Evolutionary conservation across 2,113 vertebrate genomes (phyloP).

Genomic region (Sprattus sprattus): DNA sequence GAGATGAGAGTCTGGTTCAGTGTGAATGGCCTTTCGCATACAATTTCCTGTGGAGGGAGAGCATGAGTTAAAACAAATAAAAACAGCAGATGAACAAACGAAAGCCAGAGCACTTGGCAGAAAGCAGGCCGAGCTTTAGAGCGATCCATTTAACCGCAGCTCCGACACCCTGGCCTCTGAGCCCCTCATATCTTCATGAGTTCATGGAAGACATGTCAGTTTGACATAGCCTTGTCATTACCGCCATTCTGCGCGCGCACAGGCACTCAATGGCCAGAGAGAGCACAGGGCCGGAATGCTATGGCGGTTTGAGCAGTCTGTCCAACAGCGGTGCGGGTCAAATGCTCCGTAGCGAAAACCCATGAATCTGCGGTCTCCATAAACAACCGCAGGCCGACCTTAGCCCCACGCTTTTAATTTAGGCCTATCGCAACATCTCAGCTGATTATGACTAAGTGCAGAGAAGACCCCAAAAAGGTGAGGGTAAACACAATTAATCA

Average conservation of each 20-base stretch:
- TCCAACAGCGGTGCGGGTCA: neutral
- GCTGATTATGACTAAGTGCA: neutral
- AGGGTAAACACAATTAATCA: neutral
- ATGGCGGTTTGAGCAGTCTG: neutral
- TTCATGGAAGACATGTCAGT: neutral
- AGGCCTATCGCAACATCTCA: neutral
- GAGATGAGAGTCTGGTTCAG: neutral
- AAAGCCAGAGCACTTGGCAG: constrained; percentile 6
- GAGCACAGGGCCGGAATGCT: neutral
- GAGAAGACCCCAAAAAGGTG: neutral
- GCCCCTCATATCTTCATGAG: neutral
- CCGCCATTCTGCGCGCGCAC: neutral
- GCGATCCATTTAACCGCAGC: neutral
- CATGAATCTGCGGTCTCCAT: neutral
- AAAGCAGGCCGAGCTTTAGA: neutral
- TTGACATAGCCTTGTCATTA: constrained; percentile 6
- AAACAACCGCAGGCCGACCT: neutral
- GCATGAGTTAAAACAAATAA: constrained; percentile 34
- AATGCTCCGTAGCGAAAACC: neutral
- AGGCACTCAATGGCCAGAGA: neutral
- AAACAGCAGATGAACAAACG: constrained; percentile 3
- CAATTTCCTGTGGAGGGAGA: constrained; percentile 37
- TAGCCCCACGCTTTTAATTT: neutral
- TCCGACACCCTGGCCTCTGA: neutral
- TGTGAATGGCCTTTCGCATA: constrained; percentile 29